Conservation (phyloP, 2,797 vertebrate species). For the Lagorchestes hirsutus region DNA sequence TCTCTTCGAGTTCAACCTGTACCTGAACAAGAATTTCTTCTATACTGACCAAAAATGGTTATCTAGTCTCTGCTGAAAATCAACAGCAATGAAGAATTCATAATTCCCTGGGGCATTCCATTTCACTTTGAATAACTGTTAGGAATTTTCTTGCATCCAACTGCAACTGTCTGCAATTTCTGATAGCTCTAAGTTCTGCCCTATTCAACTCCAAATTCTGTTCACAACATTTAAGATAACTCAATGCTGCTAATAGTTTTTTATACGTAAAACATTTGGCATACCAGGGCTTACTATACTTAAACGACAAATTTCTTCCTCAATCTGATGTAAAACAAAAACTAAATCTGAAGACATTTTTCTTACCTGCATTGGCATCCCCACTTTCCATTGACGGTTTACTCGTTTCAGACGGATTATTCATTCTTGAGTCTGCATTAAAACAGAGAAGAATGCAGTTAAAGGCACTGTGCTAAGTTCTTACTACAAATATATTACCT, state of each 20-base stretch:
- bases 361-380: constrained; percentile 94
- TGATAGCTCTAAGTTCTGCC: background rate
- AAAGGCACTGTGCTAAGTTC: background rate
- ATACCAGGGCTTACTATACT: background rate
- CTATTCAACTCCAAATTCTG: background rate
- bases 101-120: background rate
- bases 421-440: constrained; percentile 97
- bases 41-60: background rate
- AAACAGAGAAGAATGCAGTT: constrained; percentile 81
- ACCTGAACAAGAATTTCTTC: background rate
- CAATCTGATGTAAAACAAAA: background rate
- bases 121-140: background rate
- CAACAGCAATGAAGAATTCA: background rate
- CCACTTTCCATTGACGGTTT: constrained; percentile 97
- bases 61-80: background rate
- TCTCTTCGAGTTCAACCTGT: background rate
- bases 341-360: background rate
- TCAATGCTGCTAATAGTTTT: background rate
- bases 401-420: constrained; percentile 96
- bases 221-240: background rate
- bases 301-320: background rate
- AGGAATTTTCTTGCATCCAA: background rate
- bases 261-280: background rate
- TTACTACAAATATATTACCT: background rate
- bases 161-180: background rate